A percentile compares a stretch with the other conserved stretches of the same genome.
These are phyloP conservation scores for Paratrypauchen microcephalus DNA, from an alignment of 2,797 vertebrate genomes.

Conservation along the genomic window DNA sequence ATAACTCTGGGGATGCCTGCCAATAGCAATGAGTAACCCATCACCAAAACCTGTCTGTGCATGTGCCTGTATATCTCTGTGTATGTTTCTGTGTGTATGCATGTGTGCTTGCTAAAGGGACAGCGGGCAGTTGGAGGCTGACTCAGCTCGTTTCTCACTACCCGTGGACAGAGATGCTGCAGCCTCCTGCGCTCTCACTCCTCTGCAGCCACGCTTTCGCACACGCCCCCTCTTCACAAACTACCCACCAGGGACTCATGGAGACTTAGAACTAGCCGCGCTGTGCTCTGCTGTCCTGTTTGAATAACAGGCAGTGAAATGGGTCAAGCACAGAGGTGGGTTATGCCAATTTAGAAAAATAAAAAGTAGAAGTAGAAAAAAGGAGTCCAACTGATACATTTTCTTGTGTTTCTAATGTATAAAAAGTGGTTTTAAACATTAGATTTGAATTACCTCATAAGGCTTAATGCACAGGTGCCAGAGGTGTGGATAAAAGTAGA, in stretches of 20 bases:
- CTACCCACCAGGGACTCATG: slow-evolving; percentile 52
- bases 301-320: slow-evolving; percentile 67
- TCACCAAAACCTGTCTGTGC: slow-evolving; percentile 34
- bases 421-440: too few relatives aligned
- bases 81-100: slow-evolving; percentile 1
- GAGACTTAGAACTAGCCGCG: slow-evolving; percentile 49
- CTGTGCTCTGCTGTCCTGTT: slow-evolving; percentile 41
- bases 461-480: neutral
- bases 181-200: slow-evolving; percentile 24
- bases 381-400: neutral
- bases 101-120: slow-evolving; percentile 29
- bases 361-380: neutral
- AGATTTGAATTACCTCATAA: neutral
- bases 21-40: slow-evolving; percentile 49
- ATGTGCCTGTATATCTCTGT: slow-evolving; percentile 12
- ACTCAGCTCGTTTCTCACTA: slow-evolving; percentile 65
- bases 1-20: slow-evolving; percentile 36
- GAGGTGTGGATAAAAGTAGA: too few relatives aligned
- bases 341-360: neutral
- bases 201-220: slow-evolving; percentile 26
- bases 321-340: slow-evolving; percentile 33
- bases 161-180: slow-evolving; percentile 56
- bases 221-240: slow-evolving; percentile 39
- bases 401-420: too few relatives aligned
- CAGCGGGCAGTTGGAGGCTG: slow-evolving; percentile 61